These are phyloP conservation scores for Linepithema humile DNA, from an alignment of 1,140 invertebrate genomes.

Conservation along the genomic window DNA sequence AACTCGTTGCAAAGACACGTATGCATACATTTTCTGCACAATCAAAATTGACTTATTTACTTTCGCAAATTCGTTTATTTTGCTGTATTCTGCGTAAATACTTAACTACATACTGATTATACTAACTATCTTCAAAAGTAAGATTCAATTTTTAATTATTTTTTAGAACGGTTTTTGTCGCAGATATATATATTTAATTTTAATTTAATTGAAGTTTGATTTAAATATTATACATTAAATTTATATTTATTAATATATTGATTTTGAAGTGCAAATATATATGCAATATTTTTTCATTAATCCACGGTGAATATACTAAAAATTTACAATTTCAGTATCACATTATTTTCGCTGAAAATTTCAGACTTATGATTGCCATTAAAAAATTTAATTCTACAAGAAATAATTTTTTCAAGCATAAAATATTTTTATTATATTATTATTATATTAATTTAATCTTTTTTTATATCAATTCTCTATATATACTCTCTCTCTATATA, in stretches of 20 bases:
- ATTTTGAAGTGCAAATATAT: not conserved
- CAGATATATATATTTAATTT: too few species aligned
- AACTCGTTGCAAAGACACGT: conserved; percentile 26
- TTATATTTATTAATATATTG: not conserved
- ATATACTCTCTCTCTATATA: too few species aligned
- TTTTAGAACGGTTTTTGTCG: too few species aligned
- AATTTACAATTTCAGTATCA: not conserved
- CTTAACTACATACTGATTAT: not conserved
- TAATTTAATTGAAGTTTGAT: too few species aligned
- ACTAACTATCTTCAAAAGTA: not conserved
- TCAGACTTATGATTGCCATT: not conserved
- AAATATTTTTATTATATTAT: not conserved
- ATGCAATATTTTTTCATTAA: not conserved
- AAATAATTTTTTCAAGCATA: not conserved
- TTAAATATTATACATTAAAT: too few species aligned
- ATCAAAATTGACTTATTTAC: conserved; percentile 33
- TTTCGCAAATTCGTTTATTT: conserved; percentile 5
- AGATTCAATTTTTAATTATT: too few species aligned
- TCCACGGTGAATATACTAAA: not conserved
- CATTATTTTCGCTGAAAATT: not conserved
- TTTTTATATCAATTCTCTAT: too few species aligned
- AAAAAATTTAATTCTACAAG: not conserved
- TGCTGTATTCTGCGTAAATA: not conserved
- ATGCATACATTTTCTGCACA: conserved; percentile 6
- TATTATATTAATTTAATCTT: too few species aligned